phyloP scores from a whole-genome alignment of 2,797 vertebrate genomes.

The Pempheris klunzingeri region DNA sequence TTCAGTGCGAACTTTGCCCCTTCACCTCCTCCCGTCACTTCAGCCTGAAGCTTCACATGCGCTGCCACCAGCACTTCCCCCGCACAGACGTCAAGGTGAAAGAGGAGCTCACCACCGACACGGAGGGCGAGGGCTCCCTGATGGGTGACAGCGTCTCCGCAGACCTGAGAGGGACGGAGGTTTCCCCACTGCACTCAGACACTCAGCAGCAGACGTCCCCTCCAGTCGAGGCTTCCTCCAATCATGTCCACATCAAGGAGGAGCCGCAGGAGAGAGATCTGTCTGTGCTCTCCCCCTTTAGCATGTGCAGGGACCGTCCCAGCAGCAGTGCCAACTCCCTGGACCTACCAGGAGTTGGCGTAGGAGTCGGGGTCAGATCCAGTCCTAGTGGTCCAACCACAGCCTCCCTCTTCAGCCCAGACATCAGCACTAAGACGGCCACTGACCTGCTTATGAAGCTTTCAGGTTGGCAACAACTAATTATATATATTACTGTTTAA shows the following conservation, averaged over 20 bases:
- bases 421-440: constrained; percentile 98
- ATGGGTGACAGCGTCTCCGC: constrained; percentile 86
- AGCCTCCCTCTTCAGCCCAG: constrained; percentile 95
- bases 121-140: constrained; percentile 91
- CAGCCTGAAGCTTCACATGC: constrained; percentile 99
- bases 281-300: constrained; percentile 89
- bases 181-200: constrained; percentile 84
- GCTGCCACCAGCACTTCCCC: constrained; percentile 99
- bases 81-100: constrained; percentile 97
- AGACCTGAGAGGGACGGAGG: constrained; percentile 85
- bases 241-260: constrained; percentile 94
- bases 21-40: constrained; percentile 99
- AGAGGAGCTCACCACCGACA: constrained; percentile 95
- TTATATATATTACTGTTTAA: neutral
- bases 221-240: constrained; percentile 85
- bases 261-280: constrained; percentile 94
- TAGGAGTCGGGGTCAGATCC: constrained; percentile 76
- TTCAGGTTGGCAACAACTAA: constrained; percentile 88
- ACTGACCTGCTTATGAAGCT: constrained; percentile 99
- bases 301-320: constrained; percentile 89
- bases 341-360: constrained; percentile 78
- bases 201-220: constrained; percentile 77
- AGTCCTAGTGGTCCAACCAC: constrained; percentile 85
- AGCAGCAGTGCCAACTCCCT: constrained; percentile 86
- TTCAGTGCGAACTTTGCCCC: constrained; percentile 98